These are phyloP conservation scores for Onychostoma macrolepis DNA, from an alignment of 2,113 vertebrate genomes.

Conservation along the genomic window DNA sequence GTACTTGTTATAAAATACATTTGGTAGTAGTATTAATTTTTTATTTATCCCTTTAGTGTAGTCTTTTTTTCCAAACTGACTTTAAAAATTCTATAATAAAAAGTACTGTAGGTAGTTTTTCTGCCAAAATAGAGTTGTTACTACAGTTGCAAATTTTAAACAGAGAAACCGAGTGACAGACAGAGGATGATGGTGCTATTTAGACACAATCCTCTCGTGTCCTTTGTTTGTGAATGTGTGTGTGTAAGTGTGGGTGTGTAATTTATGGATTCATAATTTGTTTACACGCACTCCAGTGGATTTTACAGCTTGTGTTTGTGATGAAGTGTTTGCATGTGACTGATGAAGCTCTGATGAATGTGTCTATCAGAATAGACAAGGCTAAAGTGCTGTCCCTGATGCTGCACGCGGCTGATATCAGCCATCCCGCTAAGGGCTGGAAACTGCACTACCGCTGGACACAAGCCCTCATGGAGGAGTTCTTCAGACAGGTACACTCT, in stretches of 20 bases:
- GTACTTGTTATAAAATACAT: not conserved
- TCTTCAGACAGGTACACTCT: slow-evolving; percentile 90
- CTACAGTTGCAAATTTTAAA: not conserved
- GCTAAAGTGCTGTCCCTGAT: slow-evolving; percentile 95
- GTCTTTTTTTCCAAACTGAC: not conserved
- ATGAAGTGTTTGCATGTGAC: slow-evolving; percentile 27
- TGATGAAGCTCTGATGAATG: slow-evolving; percentile 29
- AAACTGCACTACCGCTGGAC: slow-evolving; percentile 94
- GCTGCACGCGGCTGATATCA: slow-evolving; percentile 97
- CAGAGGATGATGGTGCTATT: not conserved
- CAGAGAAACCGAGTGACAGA: not conserved
- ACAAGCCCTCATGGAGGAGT: slow-evolving; percentile 96
- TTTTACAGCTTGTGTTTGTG: not conserved
- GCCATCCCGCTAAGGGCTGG: slow-evolving; percentile 96
- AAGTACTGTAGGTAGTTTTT: not conserved
- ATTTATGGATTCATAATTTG: not conserved
- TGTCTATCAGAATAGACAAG: slow-evolving; percentile 85
- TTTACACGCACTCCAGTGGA: not conserved
- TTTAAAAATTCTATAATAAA: not conserved
- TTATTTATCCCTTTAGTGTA: not conserved
- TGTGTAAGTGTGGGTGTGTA: slow-evolving; percentile 4
- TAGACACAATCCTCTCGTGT: not conserved
- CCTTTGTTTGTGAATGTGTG: not conserved
- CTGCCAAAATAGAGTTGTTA: not conserved
- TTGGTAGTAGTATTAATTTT: not conserved